A percentile compares a stretch with the other conserved stretches of the same genome.
Evolutionary conservation across 2,113 vertebrate species (phyloP).

Genomic region (Petromus typicus): DNA sequence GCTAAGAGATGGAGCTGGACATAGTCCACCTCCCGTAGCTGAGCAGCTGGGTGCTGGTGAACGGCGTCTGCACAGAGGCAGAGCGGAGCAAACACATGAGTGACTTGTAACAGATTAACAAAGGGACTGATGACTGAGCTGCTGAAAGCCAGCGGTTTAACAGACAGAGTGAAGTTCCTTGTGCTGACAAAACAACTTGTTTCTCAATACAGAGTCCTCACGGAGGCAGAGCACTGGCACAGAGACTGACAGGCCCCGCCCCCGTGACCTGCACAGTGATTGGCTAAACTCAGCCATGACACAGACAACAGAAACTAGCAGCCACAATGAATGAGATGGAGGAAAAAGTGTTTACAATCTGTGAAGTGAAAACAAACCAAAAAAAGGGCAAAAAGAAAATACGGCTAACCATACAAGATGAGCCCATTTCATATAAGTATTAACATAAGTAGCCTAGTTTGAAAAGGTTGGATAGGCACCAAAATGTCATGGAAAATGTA

Average conservation of each 20-base stretch:
- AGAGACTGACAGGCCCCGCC: slow-evolving; percentile 24
- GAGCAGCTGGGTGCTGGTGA: not conserved
- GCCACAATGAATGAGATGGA: not conserved
- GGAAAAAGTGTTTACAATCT: not conserved
- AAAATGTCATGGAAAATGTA: not conserved
- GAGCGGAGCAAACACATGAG: not conserved
- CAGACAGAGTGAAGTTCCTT: not conserved
- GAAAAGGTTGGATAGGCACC: not conserved
- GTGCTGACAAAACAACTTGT: not conserved
- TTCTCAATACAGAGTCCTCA: not conserved
- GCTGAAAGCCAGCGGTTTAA: slow-evolving; percentile 6
- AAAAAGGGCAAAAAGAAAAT: not conserved
- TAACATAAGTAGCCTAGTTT: slow-evolving; percentile 3
- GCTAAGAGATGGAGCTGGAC: not conserved
- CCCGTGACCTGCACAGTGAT: not conserved
- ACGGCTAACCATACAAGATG: not conserved
- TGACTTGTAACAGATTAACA: not conserved
- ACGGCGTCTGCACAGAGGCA: not conserved
- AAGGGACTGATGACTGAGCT: not conserved
- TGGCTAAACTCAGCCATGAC: not conserved
- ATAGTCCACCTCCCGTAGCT: not conserved
- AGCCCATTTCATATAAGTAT: not conserved
- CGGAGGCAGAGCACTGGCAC: too few species aligned
- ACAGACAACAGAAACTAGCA: not conserved
- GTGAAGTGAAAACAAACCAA: not conserved